These are phyloP conservation scores for Anabas testudineus DNA, from an alignment of 2,797 vertebrate genomes.

Conservation along the genomic window DNA sequence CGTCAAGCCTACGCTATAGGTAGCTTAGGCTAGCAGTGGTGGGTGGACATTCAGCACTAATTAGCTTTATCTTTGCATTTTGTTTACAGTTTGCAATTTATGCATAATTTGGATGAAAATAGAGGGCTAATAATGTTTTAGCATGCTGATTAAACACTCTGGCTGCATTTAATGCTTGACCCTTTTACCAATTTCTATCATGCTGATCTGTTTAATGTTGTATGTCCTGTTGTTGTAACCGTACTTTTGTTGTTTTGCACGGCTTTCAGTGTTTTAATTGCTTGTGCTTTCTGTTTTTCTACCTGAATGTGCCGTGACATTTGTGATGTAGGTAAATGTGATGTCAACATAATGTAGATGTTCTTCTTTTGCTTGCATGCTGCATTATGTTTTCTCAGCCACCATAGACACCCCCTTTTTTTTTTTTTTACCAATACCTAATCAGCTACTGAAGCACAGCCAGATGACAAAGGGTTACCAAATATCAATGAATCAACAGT, in stretches of 20 bases:
- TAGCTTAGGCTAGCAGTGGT: neutral
- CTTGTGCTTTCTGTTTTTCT: neutral
- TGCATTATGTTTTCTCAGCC: neutral
- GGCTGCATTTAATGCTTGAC: too few species aligned
- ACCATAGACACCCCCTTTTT: neutral
- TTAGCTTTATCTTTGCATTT: too few species aligned
- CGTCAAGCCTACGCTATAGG: too few species aligned
- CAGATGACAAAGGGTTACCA: neutral
- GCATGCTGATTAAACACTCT: too few species aligned
- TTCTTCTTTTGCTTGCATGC: neutral
- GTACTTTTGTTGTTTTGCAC: neutral
- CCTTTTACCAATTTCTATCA: too few species aligned
- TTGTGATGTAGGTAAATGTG: neutral
- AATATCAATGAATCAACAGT: slow-evolving; percentile 7
- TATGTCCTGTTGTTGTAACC: neutral
- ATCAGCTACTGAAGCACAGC: neutral
- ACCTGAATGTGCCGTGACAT: neutral
- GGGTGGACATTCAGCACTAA: neutral
- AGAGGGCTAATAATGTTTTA: too few species aligned
- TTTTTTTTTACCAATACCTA: neutral
- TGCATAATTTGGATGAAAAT: neutral
- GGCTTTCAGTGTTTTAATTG: neutral
- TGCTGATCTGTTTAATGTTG: neutral
- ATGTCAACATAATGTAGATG: neutral
- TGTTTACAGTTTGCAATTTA: too few species aligned